Evolutionary conservation across 2,797 vertebrate genomes (phyloP).

Genomic region (Darevskia mixta): DNA sequence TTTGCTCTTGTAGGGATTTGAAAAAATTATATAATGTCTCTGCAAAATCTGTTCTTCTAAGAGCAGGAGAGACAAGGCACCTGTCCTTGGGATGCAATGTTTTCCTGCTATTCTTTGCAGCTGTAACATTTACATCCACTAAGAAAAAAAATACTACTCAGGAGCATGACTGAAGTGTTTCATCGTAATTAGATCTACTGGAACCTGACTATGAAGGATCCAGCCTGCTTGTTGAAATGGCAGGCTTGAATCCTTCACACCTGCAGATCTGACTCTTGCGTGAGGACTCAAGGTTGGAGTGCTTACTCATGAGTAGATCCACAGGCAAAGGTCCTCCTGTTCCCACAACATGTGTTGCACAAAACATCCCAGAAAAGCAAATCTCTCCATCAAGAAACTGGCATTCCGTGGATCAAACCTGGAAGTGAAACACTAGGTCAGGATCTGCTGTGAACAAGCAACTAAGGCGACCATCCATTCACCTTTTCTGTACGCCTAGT

Average conservation of each 20-base stretch:
- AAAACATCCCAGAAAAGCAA: not conserved
- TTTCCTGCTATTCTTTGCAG: not conserved
- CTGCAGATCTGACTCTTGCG: not conserved
- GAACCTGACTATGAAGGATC: not conserved
- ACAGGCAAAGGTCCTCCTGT: not conserved
- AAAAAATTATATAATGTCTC: not conserved
- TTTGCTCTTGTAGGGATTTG: not conserved
- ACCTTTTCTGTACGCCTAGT: not conserved
- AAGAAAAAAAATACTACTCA: not conserved
- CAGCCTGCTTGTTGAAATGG: not conserved
- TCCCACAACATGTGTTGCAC: not conserved
- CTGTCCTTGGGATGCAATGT: not conserved
- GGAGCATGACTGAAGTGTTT: not conserved
- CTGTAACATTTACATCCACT: not conserved
- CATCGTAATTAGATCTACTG: not conserved
- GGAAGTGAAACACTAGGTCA: not conserved
- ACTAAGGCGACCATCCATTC: not conserved
- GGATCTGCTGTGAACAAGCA: not conserved
- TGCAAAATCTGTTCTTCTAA: not conserved
- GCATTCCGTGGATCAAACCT: not conserved
- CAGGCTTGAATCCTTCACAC: not conserved
- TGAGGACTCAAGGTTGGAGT: too few species aligned
- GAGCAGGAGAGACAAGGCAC: not conserved
- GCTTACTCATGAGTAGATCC: too few species aligned
- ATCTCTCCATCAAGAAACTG: not conserved